phyloP scores from a whole-genome alignment of 2,113 vertebrate genomes.

The Ploceus nigricollis region DNA sequence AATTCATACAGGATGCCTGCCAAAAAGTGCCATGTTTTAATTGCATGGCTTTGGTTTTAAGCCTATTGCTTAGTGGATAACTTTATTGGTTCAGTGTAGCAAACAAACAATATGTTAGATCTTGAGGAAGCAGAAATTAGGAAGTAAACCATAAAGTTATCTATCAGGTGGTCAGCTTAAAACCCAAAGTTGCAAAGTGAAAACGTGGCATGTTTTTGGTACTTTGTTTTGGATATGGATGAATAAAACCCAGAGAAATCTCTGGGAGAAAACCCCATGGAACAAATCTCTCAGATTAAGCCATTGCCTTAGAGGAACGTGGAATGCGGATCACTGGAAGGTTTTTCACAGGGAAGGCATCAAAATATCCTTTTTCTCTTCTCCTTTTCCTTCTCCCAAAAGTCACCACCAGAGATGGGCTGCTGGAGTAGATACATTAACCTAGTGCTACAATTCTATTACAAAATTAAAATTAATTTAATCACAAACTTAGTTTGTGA shows the following conservation, averaged over 20 bases:
- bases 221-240: neutral
- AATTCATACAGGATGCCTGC: neutral
- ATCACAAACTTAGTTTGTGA: neutral
- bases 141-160: neutral
- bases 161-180: neutral
- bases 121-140: neutral
- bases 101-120: neutral
- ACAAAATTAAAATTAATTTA: neutral
- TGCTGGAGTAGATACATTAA: neutral
- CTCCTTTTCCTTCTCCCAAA: neutral
- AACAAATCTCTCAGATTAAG: neutral
- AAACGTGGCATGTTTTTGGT: rapidly evolving
- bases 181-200: neutral
- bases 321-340: neutral
- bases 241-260: neutral
- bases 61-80: neutral
- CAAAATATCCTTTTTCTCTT: neutral
- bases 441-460: neutral
- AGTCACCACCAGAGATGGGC: neutral
- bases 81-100: neutral
- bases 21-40: neutral
- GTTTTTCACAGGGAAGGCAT: neutral
- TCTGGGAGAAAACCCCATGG: neutral
- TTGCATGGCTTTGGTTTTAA: neutral
- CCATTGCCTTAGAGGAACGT: neutral